phyloP scores from a whole-genome alignment of 2,113 vertebrate species.

The Hiodon alosoides region DNA sequence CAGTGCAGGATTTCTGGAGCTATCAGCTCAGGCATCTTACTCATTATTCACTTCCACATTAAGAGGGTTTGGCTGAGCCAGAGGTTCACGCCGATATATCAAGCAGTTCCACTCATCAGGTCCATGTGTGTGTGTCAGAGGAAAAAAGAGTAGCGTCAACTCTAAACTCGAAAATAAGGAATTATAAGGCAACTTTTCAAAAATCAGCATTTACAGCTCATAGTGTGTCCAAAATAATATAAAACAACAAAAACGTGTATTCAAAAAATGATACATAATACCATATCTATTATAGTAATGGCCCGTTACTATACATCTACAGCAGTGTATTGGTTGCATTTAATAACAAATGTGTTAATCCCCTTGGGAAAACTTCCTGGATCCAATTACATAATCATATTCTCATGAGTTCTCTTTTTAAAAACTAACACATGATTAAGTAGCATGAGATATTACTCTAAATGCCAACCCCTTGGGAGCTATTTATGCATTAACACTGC shows the following conservation, averaged over 20 bases:
- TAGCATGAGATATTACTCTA: neutral
- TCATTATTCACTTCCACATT: constrained; percentile 28
- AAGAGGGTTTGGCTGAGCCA: constrained; percentile 25
- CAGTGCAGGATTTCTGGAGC: neutral
- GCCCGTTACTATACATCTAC: too few relatives aligned
- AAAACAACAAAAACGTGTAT: neutral
- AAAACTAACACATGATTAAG: constrained; percentile 7
- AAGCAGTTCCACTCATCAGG: constrained; percentile 5
- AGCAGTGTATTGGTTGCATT: too few relatives aligned
- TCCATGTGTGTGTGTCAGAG: neutral
- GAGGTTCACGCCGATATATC: constrained; percentile 23
- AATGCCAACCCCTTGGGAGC: neutral
- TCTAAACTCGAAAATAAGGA: too few relatives aligned
- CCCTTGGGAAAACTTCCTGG: neutral
- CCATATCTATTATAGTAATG: too few relatives aligned
- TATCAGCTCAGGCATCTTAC: constrained; percentile 11
- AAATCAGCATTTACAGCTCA: neutral
- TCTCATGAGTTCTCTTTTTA: constrained; percentile 10
- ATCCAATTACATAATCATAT: constrained; percentile 17
- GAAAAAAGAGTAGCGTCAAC: constrained; percentile 1
- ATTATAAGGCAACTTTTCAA: too few relatives aligned
- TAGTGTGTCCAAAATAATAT: neutral
- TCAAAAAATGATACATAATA: constrained; percentile 33
- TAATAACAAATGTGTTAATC: too few relatives aligned
- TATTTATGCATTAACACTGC: neutral